These are phyloP conservation scores for Dicranocentrus wangi DNA, from an alignment of 2,888 invertebrate species.

Conservation along the genomic window DNA sequence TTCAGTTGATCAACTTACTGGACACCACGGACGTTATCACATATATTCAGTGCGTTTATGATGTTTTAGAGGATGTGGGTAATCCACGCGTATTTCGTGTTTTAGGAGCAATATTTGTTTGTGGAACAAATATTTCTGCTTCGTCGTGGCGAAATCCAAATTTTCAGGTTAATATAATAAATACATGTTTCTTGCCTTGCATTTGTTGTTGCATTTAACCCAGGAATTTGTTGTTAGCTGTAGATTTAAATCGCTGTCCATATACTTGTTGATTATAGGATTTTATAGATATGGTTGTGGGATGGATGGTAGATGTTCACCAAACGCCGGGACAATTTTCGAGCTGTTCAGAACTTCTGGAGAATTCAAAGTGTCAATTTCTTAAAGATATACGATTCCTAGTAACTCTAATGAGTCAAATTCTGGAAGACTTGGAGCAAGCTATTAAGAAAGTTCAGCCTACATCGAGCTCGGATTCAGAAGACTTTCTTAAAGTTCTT, in stretches of 20 bases:
- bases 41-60: constrained; percentile 44
- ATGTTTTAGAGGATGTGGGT: constrained; percentile 53
- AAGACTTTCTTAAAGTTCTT: constrained; percentile 50
- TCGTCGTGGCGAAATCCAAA: constrained; percentile 42
- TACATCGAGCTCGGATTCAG: constrained; percentile 30
- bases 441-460: constrained; percentile 52
- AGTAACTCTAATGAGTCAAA: constrained; percentile 57
- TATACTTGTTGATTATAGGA: constrained; percentile 58
- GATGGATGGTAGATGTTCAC: constrained; percentile 70
- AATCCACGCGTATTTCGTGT: constrained; percentile 58
- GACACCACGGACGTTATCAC: constrained; percentile 31
- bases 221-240: no score
- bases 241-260: not conserved
- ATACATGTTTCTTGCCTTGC: no score
- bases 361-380: constrained; percentile 61
- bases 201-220: no score
- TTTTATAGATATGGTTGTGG: constrained; percentile 71
- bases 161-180: constrained; percentile 55
- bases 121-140: constrained; percentile 40
- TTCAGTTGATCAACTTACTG: constrained; percentile 60
- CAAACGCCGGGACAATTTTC: constrained; percentile 46
- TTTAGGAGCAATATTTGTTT: constrained; percentile 49
- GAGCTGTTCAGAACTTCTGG: constrained; percentile 66
- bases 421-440: constrained; percentile 60
- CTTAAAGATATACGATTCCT: constrained; percentile 56